phyloP scores from a whole-genome alignment of 2,797 vertebrate genomes.

The Momotus momota region DNA sequence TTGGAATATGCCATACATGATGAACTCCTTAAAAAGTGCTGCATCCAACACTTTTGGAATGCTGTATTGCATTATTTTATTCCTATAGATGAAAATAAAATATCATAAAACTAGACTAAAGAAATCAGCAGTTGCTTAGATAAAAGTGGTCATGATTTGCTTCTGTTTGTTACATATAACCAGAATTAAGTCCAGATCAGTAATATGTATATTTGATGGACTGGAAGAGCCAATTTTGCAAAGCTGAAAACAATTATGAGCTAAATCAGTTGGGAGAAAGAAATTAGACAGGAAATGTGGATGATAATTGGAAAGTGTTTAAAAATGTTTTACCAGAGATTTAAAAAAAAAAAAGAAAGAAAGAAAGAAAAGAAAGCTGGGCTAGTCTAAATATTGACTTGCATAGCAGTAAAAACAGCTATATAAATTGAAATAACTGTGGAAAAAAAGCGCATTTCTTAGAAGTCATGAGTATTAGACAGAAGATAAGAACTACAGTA shows the following conservation, averaged over 20 bases:
- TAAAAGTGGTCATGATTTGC: constrained; percentile 19
- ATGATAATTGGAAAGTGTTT: constrained; percentile 53
- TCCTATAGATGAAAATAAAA: background rate
- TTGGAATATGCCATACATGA: constrained; percentile 31
- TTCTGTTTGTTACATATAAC: constrained; percentile 33
- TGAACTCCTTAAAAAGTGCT: constrained; percentile 41
- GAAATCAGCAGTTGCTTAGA: constrained; percentile 24
- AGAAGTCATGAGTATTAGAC: background rate
- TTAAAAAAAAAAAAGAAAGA: constrained; percentile 23
- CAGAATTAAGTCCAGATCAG: constrained; percentile 40
- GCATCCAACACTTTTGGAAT: constrained; percentile 4
- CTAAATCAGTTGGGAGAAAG: constrained; percentile 46
- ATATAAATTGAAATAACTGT: constrained; percentile 19
- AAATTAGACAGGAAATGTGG: constrained; percentile 58
- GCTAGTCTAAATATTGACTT: constrained; percentile 9
- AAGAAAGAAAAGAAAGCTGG: background rate
- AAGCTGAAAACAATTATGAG: constrained; percentile 66
- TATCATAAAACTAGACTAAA: background rate
- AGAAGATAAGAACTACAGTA: background rate
- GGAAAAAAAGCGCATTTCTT: background rate
- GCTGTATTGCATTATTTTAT: background rate
- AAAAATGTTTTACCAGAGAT: constrained; percentile 36
- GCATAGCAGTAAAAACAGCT: background rate
- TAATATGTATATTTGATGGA: constrained; percentile 35
- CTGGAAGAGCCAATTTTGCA: constrained; percentile 37